Base-by-base conservation (phyloP, 2,113 vertebrate genomes). In the Morone saxatilis region DNA sequence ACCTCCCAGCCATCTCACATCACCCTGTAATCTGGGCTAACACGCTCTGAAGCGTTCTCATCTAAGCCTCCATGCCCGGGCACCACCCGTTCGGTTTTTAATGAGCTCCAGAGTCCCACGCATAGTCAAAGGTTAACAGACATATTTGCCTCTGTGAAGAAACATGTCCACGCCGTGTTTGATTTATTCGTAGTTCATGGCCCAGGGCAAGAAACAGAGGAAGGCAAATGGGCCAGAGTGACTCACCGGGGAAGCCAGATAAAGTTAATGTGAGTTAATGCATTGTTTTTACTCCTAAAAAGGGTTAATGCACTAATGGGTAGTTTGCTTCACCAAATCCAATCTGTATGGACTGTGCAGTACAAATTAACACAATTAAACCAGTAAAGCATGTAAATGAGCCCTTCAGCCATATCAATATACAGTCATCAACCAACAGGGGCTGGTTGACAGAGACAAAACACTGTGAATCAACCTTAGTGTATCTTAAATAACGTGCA, bases 11-110 rank as follows among this genome's bases (percentile, higher is more conserved):
- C 90, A 76, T 87, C 89, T 86, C 67, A 50, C 87, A 86, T 91
- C 76, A 77, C 92, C 92, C 94, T 96, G 80, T 95, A 94, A 95
- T 95, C 92, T 94, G 83, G 77, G 41, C 78, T 87, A 81, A 85
- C 83, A 10, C 45, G 76, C 83, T 92, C 88, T 90, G 84, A 91
- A 84, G 86, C 84, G 59, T 83, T 92, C 89, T 89, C 88, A 88
- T 91, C 76, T 70, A 45, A 71, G 74, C 57, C 75, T 71, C 61
- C 67, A 25, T 84, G 84, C 66, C 81, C 43, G 1, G 76, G 80
- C 82, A 88, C 67, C 78, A 90, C 71, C 85, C 76, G 83, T 40
- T 63, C 62, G 4, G 25, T 48, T 83, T 89, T 81, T 87, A 89
- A 88, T 86, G 80, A 88, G 74, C 76, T 77, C 57, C 61, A 48